These are phyloP conservation scores for Phenacoccus solenopsis DNA, from an alignment of 1,140 invertebrate genomes.

Conservation along the genomic window DNA sequence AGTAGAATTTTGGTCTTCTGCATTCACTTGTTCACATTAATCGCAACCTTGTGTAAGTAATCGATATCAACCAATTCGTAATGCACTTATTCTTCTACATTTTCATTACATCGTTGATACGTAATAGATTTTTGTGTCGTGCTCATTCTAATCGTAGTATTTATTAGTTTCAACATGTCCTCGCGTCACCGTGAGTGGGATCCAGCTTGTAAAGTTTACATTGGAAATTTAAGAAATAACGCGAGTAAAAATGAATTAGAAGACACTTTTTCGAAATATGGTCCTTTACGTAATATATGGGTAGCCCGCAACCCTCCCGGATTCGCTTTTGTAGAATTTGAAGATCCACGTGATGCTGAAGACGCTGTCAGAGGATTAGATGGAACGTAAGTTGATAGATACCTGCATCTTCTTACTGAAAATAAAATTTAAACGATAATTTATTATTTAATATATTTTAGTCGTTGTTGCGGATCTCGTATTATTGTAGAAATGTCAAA, in stretches of 20 bases:
- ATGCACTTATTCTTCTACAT: no score
- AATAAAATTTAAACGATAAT: neutral
- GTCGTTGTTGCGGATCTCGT: constrained; percentile 65
- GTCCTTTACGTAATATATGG: constrained; percentile 91
- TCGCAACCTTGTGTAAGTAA: no score
- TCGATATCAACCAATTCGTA: no score
- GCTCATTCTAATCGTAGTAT: no score
- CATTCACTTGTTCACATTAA: no score
- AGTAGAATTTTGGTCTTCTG: no score
- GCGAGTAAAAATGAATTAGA: constrained; percentile 85
- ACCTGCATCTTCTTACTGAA: neutral
- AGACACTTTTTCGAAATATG: constrained; percentile 86
- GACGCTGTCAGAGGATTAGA: constrained; percentile 88
- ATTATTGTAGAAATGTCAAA: constrained; percentile 73
- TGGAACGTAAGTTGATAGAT: constrained; percentile 89
- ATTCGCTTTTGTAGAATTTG: constrained; percentile 97
- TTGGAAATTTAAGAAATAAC: constrained; percentile 86
- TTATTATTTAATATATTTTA: constrained; percentile 29
- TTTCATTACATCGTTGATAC: no score
- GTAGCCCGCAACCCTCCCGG: constrained; percentile 87
- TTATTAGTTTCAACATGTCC: neutral
- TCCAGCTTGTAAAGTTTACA: constrained; percentile 93
- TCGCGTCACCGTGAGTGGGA: constrained; percentile 70
- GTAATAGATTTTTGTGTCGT: no score
- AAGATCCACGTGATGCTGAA: constrained; percentile 92